Evolutionary conservation across 2,888 invertebrate species (phyloP), one percentile per base, ranked within the genome.

Genomic region (Rhyacophila evoluta): DNA sequence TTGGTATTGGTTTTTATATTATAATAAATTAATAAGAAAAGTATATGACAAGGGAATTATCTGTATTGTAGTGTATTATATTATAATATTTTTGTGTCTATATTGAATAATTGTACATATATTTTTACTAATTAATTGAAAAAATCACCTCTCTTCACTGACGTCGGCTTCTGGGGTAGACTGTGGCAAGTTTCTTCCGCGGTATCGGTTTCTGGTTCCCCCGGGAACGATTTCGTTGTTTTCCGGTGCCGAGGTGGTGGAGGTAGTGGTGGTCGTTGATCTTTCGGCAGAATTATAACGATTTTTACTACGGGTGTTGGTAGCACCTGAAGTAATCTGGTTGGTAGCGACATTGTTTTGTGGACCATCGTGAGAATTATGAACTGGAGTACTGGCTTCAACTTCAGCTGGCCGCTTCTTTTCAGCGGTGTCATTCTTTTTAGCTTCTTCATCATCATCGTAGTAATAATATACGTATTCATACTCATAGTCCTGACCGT

Each of bases 391-490:
- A 39, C 85, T 85, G n/a, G 72, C 41, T 27, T 73, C 79, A 1
- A 70, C 37, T 27, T 83, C 29, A 8, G 55, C 19, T 55, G 55
- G 1, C 19, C 19, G 55, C 37, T 85, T 84, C 27, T 87, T 86
- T 69, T 86, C 86, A 2, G 83, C 83, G 67, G 86, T 86, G 29
- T 79, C 85, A 33, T 86, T 86, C 82, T 84, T 84, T 10, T 87
- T 86, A 80, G 89, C 90, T 71, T 92, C 92, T 19, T 94, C 95
- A 2, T 95, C 95, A 83, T 96, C 96, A 84, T 96, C 95, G 84
- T 95, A 95, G 84, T 97, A 97, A 85, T 97, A 97, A 85, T 97
- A 97, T 28, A 97, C 95, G 85, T 97, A 97, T 85, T 97, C 97
- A 85, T 96, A 97, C 86, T 97, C 97, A 85, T 96, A 96, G 85